These are phyloP conservation scores for Pseudomyrmex sp. DNA, from an alignment of 1,140 invertebrate genomes.

Conservation along the genomic window DNA sequence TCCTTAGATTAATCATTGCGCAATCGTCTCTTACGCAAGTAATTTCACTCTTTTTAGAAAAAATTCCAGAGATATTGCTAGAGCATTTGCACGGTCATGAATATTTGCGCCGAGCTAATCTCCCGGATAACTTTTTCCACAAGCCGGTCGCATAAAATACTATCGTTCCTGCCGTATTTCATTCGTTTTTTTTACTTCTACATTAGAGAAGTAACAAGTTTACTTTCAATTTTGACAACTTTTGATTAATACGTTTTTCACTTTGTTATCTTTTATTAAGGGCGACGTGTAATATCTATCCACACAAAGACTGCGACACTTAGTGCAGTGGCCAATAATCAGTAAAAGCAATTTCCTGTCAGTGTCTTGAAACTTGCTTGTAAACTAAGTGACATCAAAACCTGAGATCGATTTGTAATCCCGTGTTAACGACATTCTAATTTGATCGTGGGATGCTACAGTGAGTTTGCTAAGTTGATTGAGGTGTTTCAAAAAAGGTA, in stretches of 20 bases:
- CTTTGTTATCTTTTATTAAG: background rate
- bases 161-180: background rate
- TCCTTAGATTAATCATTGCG: slow-evolving; percentile 58
- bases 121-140: slow-evolving; percentile 5
- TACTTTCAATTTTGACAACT: background rate
- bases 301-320: background rate
- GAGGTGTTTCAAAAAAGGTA: slow-evolving; percentile 43
- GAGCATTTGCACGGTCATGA: slow-evolving; percentile 27
- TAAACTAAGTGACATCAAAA: slow-evolving; percentile 55
- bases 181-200: background rate
- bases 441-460: slow-evolving; percentile 43
- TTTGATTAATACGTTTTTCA: background rate
- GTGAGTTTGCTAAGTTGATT: slow-evolving; percentile 51
- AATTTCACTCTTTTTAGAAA: slow-evolving; percentile 30
- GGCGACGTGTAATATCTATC: background rate
- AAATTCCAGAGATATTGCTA: slow-evolving; percentile 22
- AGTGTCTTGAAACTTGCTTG: slow-evolving; percentile 49
- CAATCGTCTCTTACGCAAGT: slow-evolving; percentile 41
- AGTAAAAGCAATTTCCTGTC: slow-evolving; percentile 46
- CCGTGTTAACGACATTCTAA: slow-evolving; percentile 58
- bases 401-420: slow-evolving; percentile 61
- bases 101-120: slow-evolving; percentile 33
- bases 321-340: slow-evolving; percentile 43
- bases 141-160: background rate
- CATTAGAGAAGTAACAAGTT: background rate